Base-by-base conservation (phyloP, 2,797 vertebrate species). In the Amazonetta brasiliensis region DNA sequence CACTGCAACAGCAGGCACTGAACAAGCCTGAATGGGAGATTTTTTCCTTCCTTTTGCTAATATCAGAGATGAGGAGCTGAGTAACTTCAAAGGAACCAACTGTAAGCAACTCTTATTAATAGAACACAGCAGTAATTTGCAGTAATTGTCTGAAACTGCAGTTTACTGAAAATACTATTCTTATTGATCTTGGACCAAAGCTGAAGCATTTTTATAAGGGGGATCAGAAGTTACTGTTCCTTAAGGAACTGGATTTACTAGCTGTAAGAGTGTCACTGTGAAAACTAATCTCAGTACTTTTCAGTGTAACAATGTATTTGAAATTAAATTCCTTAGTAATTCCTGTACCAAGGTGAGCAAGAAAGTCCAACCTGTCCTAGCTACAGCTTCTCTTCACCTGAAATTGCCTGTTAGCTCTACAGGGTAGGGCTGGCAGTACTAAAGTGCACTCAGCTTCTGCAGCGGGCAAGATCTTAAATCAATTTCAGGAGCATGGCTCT, bases 101-200 rank as follows among this genome's bases (percentile, higher is more conserved):
- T 96, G 93, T 87, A 96, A 82, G 83, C 83, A 92, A 90, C 66
- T 84, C 77, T 86, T 80, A 91, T 55, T 90, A 95, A 94, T 3
- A 81, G 68, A 90, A 87, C 30, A 74, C 37, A 87, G 60, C 66
- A 93, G 74, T 84, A 90, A 96, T 90, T 87, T 85, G 79, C 79
- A 90, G 92, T 91, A 94, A 95, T 88, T 91, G 84, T 95, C 75
- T 0, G 0, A 93, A 95, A 90, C 37, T 39, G 73, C 43, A 30
- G 58, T 84, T 96, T 89, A 87, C 79, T 76, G 85, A 89, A 94
- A 92, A 94, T 89, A 94, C 79, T 81, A 72, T 80, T 91, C 6
- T 88, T 89, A 83, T 91, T 94, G 95, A 96, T 95, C 94, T 93
- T 95, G 90, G 71, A 94, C 87, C 75, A 87, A 96, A 95, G 83